These are phyloP conservation scores for Dendrocincla fuliginosa DNA, from an alignment of 2,797 vertebrate species.

Conservation along the genomic window DNA sequence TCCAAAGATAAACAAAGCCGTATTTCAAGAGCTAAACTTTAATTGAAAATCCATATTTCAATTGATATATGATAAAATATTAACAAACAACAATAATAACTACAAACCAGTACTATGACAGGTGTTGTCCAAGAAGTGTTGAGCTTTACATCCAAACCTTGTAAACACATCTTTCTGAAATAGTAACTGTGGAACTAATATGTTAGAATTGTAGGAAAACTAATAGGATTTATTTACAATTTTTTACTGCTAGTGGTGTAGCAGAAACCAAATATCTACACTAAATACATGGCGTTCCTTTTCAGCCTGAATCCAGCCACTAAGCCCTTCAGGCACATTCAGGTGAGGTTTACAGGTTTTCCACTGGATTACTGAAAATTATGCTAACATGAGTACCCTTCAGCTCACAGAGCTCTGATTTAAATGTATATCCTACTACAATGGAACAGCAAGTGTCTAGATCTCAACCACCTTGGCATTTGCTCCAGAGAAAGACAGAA, in stretches of 20 bases:
- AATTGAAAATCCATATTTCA: background rate
- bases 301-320: background rate
- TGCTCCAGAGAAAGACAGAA: conserved; percentile 47
- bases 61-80: background rate
- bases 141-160: conserved; percentile 23
- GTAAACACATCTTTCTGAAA: conserved; percentile 55
- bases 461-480: conserved; percentile 41
- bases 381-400: conserved; percentile 10
- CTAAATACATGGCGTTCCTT: background rate
- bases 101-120: background rate
- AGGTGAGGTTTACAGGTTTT: conserved; percentile 19
- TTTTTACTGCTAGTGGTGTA: background rate
- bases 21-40: background rate
- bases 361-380: conserved; percentile 9
- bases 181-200: background rate
- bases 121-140: background rate
- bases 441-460: conserved; percentile 54
- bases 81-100: background rate
- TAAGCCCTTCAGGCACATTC: background rate
- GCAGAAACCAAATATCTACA: conserved; percentile 18
- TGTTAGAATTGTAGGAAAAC: background rate
- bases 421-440: conserved; percentile 62
- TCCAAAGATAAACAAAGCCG: background rate
- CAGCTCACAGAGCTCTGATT: conserved; percentile 26
- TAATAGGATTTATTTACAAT: conserved; percentile 43